Evolutionary conservation across 2,797 vertebrate species (phyloP), one percentile per base, ranked within the genome.

Genomic region (Acrocephalus scirpaceus): DNA sequence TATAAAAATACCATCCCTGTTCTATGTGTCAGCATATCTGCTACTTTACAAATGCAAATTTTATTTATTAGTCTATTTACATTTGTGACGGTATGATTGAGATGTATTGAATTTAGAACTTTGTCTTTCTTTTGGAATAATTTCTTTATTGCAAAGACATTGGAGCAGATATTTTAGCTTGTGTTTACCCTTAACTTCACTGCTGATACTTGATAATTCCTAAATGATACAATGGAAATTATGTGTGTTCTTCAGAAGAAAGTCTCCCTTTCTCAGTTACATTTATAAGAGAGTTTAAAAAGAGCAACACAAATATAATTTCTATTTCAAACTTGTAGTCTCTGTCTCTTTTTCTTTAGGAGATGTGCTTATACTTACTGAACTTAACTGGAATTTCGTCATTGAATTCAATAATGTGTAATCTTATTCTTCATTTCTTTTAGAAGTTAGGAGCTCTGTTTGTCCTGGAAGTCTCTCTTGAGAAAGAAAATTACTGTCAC

Each of bases 401-500:
- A 58, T 12, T 56, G 18, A 84, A 54, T 78, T 86, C 51, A 86
- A 26, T 79, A 53, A 62, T n/a, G 40, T 67, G 29, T 84, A 51
- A 74, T 86, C 47, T 77, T 42, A 25, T 67, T 89, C 76, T 57
- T 77, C 66, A 32, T 93, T 83, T 91, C 45, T 73, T 32, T 85
- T 75, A 67, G 72, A 93, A 93, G 48, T 91, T 60, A 77, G 34
- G 61, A 77, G 65, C 50, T 84, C 57, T 83, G 9, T 69, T 93
- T 82, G 44, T 85, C 86, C 64, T 87, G 51, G 45, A 70, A 70
- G 61, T 56, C 50, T 66, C 54, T 73, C 60, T 70, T 45, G 56
- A 93, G 89, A 89, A 70, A 81, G 77, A 73, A 38, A 84, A 51
- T 91, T 80, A 62, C 84, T 76, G 67, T 75, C 82, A 71, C 40